Percentiles rank a stretch among this genome's conserved stretches.
Evolutionary conservation across 2,888 invertebrate genomes (phyloP).

Genomic region (Harmothoe impar): DNA sequence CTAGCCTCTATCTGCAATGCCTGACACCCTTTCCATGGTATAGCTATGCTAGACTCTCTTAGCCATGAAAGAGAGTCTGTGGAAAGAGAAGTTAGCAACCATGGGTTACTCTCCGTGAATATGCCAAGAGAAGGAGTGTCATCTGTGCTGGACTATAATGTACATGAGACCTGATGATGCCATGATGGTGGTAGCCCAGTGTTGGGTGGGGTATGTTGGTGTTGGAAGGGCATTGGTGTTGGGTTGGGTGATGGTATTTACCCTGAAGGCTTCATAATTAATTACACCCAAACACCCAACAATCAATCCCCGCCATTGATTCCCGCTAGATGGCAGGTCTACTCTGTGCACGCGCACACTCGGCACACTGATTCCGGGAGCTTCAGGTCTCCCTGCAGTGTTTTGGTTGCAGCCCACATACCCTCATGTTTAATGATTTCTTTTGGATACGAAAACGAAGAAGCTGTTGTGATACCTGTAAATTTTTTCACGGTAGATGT

Average conservation of each 20-base stretch:
- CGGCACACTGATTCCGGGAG: slow-evolving; percentile 20
- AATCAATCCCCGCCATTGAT: slow-evolving; percentile 47
- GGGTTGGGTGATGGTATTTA: slow-evolving; percentile 16
- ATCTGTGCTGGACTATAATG: no score
- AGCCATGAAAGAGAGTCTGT: no score
- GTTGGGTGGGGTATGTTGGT: not conserved
- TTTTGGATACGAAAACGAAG: not conserved
- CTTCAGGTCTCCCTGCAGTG: not conserved
- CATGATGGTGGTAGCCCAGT: not conserved
- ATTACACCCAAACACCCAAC: slow-evolving; percentile 22
- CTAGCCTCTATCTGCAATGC: no score
- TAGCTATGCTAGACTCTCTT: no score
- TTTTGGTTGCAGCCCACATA: not conserved
- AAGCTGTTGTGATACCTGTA: no score
- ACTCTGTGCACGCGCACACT: slow-evolving; percentile 25
- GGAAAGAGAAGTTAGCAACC: no score
- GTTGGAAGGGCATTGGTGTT: slow-evolving; percentile 2
- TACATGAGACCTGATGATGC: no score
- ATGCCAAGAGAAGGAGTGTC: no score
- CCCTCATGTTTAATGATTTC: not conserved
- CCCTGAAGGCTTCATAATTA: slow-evolving; percentile 42
- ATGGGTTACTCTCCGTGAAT: no score
- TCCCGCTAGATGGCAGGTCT: not conserved
- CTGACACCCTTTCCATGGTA: no score
- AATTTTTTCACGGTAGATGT: no score